Evolutionary conservation across 2,888 invertebrate species (phyloP).

Genomic region (Platerodrilus igneus): DNA sequence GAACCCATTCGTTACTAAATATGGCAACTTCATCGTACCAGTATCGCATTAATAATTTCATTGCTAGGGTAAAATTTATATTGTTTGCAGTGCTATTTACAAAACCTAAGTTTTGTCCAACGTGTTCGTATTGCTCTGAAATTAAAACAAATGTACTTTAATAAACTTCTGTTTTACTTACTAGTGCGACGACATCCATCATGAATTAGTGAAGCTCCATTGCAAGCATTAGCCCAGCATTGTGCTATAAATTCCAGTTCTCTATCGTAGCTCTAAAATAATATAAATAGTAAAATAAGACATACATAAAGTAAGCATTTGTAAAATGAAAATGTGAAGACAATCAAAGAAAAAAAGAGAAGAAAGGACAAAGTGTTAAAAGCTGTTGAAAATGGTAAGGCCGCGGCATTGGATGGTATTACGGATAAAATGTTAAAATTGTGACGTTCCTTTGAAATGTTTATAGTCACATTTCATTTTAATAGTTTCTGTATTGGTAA

Average conservation of each 20-base stretch:
- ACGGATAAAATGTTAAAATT: too few relatives aligned
- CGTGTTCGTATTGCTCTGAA: constrained; percentile 33
- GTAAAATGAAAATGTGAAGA: too few relatives aligned
- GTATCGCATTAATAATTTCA: constrained; percentile 35
- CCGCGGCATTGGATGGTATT: too few relatives aligned
- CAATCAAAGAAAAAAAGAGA: too few relatives aligned
- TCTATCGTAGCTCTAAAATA: constrained; percentile 41
- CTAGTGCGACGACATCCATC: constrained; percentile 42
- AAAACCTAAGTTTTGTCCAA: constrained; percentile 43
- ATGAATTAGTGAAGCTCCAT: constrained; percentile 39
- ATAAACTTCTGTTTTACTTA: constrained; percentile 25
- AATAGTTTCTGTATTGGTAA: too few relatives aligned
- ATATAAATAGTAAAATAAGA: too few relatives aligned
- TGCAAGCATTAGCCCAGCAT: constrained; percentile 45
- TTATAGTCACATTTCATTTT: too few relatives aligned
- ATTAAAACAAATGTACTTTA: constrained; percentile 1
- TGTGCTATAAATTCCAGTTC: constrained; percentile 44
- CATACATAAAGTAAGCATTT: neutral
- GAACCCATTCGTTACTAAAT: constrained; percentile 38
- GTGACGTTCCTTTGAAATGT: too few relatives aligned
- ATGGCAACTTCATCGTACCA: constrained; percentile 44
- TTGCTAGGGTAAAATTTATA: constrained; percentile 32
- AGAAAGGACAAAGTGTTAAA: too few relatives aligned
- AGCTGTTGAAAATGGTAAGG: too few relatives aligned
- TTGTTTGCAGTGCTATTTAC: constrained; percentile 34